A percentile compares a stretch with the other conserved stretches of the same genome.
phyloP scores from a whole-genome alignment of 2,888 invertebrate species.

The Tachystola acroxantha region DNA sequence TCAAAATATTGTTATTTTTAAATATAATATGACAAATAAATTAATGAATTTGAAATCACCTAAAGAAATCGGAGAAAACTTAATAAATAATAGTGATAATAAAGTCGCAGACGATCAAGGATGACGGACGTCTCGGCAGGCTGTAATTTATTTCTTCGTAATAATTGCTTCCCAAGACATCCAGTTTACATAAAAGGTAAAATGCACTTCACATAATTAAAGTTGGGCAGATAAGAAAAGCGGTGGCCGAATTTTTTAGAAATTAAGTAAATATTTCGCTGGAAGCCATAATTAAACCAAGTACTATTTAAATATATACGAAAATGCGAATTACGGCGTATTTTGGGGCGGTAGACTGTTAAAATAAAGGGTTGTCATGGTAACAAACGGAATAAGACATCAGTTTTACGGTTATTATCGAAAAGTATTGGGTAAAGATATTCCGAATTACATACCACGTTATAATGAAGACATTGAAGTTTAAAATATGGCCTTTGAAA shows the following conservation, averaged over 20 bases:
- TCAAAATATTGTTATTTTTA: no score
- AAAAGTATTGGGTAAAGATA: not conserved
- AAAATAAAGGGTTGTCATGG: no score
- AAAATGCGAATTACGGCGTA: no score
- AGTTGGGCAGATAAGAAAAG: slow-evolving; percentile 25
- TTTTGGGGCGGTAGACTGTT: no score
- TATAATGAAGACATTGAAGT: no score
- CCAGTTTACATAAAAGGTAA: slow-evolving; percentile 39
- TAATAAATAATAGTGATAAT: slow-evolving; percentile 31
- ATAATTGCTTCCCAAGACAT: slow-evolving; percentile 22
- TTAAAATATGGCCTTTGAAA: no score
- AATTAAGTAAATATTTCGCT: slow-evolving; percentile 5
- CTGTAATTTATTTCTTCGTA: slow-evolving; percentile 32
- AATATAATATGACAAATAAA: no score
- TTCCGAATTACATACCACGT: no score
- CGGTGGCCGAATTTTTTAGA: slow-evolving; percentile 15
- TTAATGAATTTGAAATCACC: no score
- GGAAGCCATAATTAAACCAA: not conserved
- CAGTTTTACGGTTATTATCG: not conserved
- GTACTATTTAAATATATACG: not conserved
- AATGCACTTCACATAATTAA: slow-evolving; percentile 40
- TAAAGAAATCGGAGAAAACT: slow-evolving; percentile 12
- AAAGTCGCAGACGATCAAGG: slow-evolving; percentile 28
- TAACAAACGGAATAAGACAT: not conserved
- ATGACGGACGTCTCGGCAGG: slow-evolving; percentile 27